Evolutionary conservation across 2,797 vertebrate species (phyloP).

Genomic region (Cyclopterus lumpus): DNA sequence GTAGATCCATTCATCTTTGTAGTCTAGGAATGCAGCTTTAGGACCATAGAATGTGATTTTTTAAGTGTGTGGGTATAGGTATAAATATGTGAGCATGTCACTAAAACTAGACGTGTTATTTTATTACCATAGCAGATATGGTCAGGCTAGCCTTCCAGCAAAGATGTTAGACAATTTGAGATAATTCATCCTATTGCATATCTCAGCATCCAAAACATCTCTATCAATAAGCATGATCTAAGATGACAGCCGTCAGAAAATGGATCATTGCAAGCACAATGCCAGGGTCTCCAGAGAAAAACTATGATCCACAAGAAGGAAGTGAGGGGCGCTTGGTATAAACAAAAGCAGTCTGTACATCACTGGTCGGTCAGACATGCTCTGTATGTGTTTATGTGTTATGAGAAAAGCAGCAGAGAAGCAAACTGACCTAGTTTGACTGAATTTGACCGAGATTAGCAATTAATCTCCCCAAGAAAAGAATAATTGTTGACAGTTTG

Average conservation of each 20-base stretch:
- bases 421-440: slow-evolving; percentile 38
- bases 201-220: slow-evolving; percentile 40
- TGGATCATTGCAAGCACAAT: slow-evolving; percentile 50
- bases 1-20: neutral
- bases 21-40: neutral
- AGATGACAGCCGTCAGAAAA: slow-evolving; percentile 63
- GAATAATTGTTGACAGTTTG: slow-evolving; percentile 31
- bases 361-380: slow-evolving; percentile 12
- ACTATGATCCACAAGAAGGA: slow-evolving; percentile 40
- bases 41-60: slow-evolving; percentile 10
- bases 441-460: slow-evolving; percentile 25
- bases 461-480: slow-evolving; percentile 18
- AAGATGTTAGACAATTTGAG: slow-evolving; percentile 47
- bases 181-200: slow-evolving; percentile 52
- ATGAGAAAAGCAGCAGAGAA: slow-evolving; percentile 38
- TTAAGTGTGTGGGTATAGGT: slow-evolving; percentile 10
- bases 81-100: slow-evolving; percentile 11
- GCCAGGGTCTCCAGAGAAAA: slow-evolving; percentile 35
- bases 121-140: slow-evolving; percentile 29
- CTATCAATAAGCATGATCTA: slow-evolving; percentile 57
- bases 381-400: slow-evolving; percentile 26
- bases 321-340: slow-evolving; percentile 31
- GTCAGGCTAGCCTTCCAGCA: slow-evolving; percentile 35
- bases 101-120: slow-evolving; percentile 6
- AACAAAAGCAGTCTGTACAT: slow-evolving; percentile 44